Conservation (phyloP, 2,888 invertebrate species). For the Brenthis ino region DNA sequence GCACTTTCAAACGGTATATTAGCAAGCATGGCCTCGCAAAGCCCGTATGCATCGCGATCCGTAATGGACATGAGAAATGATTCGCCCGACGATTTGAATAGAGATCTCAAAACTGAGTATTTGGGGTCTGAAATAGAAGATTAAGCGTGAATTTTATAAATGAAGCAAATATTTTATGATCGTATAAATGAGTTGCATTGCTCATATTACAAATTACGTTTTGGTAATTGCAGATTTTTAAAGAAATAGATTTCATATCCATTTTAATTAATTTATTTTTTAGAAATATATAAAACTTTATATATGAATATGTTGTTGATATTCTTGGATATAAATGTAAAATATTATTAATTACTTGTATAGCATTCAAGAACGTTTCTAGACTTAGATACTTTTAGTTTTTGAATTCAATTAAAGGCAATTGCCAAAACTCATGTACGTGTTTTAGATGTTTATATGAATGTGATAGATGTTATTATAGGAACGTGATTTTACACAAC, state of each 20-base stretch:
- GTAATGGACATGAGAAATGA: conserved; percentile 61
- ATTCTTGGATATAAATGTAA: no score
- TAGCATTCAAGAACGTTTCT: no score
- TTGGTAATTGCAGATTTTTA: conserved; percentile 12
- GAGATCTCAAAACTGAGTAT: conserved; percentile 69
- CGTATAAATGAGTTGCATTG: conserved; percentile 3
- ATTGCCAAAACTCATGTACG: conserved; percentile 37
- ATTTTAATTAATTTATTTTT: no score
- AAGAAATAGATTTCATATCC: background rate
- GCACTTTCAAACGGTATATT: conserved; percentile 75
- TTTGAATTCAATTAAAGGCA: background rate
- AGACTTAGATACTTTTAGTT: no score
- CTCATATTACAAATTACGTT: conserved; percentile 26
- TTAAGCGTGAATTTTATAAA: conserved; percentile 43
- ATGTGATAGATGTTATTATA: conserved; percentile 50
- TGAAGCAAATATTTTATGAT: conserved; percentile 10
- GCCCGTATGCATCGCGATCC: conserved; percentile 58
- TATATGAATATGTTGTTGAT: no score
- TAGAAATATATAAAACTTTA: no score
- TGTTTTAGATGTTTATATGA: conserved; percentile 43
- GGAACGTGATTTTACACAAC: conserved; percentile 32
- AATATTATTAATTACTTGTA: no score
- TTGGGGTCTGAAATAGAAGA: conserved; percentile 73
- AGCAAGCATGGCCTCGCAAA: conserved; percentile 71
- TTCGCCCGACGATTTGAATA: conserved; percentile 68